These are phyloP conservation scores for Aurelia aurita DNA, from an alignment of 30 jellyfish, hydroid and myxozoan genomes.

Conservation along the genomic window DNA sequence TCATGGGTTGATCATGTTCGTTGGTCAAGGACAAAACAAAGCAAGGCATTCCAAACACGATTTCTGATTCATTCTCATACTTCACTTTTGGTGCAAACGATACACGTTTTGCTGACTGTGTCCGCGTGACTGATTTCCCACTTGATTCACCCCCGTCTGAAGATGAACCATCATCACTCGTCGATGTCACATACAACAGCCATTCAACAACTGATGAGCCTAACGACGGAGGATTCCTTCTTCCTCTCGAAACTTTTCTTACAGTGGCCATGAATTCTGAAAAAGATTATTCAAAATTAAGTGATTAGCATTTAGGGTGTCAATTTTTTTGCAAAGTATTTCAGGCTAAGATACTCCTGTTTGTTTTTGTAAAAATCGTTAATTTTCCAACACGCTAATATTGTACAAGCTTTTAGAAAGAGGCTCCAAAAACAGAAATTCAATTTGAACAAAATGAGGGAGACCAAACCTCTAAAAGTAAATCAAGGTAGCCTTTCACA, in stretches of 20 bases:
- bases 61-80: constrained; percentile 96
- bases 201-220: constrained; percentile 99
- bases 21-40: constrained; percentile 75
- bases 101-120: constrained; percentile 79
- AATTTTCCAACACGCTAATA: no score
- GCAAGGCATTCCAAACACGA: constrained; percentile 90
- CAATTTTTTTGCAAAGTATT: no score
- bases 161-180: constrained; percentile 72
- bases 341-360: no score
- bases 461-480: no score
- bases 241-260: constrained; percentile 94
- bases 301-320: no score
- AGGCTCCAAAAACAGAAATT: no score
- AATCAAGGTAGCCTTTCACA: no score
- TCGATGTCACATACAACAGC: constrained; percentile 87
- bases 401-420: no score
- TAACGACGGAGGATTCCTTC: constrained; percentile 97
- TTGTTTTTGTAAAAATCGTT: no score
- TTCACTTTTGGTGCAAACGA: constrained; percentile 98
- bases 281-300: neutral
- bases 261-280: constrained; percentile 97
- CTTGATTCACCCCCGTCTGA: constrained; percentile 24
- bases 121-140: constrained; percentile 63
- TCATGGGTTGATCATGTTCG: constrained; percentile 98
- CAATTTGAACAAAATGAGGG: no score